phyloP scores from a whole-genome alignment of 1,140 invertebrate genomes.

The Ostrea edulis region DNA sequence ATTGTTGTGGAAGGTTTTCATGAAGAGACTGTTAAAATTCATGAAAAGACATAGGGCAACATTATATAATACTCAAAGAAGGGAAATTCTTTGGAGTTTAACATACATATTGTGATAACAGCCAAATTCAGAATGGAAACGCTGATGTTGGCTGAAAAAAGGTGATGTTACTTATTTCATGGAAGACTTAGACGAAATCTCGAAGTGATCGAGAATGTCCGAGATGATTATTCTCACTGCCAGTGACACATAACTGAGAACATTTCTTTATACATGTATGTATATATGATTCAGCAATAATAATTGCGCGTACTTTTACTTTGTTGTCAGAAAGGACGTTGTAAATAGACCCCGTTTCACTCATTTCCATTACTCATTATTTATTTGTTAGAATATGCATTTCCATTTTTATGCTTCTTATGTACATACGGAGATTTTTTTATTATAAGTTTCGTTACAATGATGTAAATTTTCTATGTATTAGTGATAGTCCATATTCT shows the following conservation, averaged over 20 bases:
- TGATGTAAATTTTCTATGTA: neutral
- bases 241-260: neutral
- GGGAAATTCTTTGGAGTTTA: slow-evolving; percentile 11
- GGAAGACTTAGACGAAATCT: slow-evolving; percentile 15
- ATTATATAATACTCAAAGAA: slow-evolving; percentile 9
- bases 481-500: slow-evolving; percentile 15
- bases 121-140: neutral
- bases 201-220: slow-evolving; percentile 13
- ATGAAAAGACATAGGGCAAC: slow-evolving; percentile 1
- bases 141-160: neutral
- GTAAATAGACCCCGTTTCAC: neutral
- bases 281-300: neutral
- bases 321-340: neutral
- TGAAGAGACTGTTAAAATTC: slow-evolving; percentile 6
- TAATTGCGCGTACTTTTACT: neutral
- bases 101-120: slow-evolving; percentile 6
- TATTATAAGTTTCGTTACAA: neutral
- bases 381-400: neutral
- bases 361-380: slow-evolving; percentile 20
- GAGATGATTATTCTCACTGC: slow-evolving; percentile 15
- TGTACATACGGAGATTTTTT: neutral
- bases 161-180: neutral
- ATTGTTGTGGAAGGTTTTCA: neutral
- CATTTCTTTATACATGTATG: neutral
- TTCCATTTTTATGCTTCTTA: neutral